Evolutionary conservation across 2,113 vertebrate species (phyloP), one percentile per base, ranked within the genome.

Genomic region (Pogonocichla stellata): DNA sequence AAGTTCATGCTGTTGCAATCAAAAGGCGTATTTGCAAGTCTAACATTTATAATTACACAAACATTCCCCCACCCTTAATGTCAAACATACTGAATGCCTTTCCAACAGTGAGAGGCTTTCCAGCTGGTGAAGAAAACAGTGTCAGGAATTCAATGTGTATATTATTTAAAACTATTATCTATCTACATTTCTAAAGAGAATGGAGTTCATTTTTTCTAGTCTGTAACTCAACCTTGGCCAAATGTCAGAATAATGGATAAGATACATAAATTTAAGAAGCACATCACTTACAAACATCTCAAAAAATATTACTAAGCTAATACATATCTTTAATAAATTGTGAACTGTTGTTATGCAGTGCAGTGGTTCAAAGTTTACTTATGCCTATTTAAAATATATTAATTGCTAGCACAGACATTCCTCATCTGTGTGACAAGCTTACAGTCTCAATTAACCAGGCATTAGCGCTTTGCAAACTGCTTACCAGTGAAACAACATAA

Each of bases 31-130:
- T 94, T 95, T 97, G 85, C 85, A 91, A 97, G 66, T 77, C 78
- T 93, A 94, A 95, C 94, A 91, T 94, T 96, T 90, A 94, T 91
- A 94, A 94, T 95, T 92, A 91, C 85, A 95, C 89, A 97, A 97
- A 96, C 87, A 96, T 95, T 97, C 93, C 87, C 93, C 94, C 93
- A 93, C 95, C 95, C 96, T 80, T 82, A 85, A 95, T 82, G 91
- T 91, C 94, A 97, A 97, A 95, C 58, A 94, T 10, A 43, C 74
- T 40, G 58, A 95, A 95, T 95, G 90, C 90, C 93, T 95, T 95
- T 88, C 75, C 1, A 9, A 84, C 80, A 91, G 74, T 36, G 45
- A 95, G 94, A 97, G 61, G 86, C 80, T 79, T 91, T 95, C 87
- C 95, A 96, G 89, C 94, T 96, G 93, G 70, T 85, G 84, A 89